These are phyloP conservation scores for Penaeus monodon DNA, from an alignment of 2,888 invertebrate genomes.

Conservation along the genomic window DNA sequence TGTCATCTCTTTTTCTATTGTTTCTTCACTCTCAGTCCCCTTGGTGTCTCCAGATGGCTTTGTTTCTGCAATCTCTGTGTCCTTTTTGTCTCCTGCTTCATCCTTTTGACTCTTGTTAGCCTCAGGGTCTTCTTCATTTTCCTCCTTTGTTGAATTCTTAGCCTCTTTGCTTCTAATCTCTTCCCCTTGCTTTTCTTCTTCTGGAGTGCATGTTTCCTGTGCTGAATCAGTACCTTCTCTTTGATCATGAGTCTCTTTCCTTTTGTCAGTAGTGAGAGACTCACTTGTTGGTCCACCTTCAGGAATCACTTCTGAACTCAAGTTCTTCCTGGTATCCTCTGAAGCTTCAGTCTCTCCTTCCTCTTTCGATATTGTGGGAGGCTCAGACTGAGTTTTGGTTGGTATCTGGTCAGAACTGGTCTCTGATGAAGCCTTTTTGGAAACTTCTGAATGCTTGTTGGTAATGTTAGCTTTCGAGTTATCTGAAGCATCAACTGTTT, in stretches of 20 bases:
- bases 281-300: background rate
- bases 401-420: no score
- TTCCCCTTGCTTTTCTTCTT: constrained; percentile 4
- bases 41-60: background rate
- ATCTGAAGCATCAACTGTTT: no score
- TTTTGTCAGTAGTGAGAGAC: background rate
- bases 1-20: background rate
- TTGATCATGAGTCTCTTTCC: background rate
- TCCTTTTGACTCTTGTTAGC: background rate
- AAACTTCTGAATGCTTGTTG: no score
- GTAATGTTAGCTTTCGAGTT: no score
- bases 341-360: background rate
- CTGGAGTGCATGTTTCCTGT: background rate
- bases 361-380: no score
- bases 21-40: background rate
- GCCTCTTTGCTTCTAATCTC: background rate
- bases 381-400: no score
- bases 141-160: background rate
- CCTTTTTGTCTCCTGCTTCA: background rate
- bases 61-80: no score
- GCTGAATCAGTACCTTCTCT: background rate
- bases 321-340: background rate
- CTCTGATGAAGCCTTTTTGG: no score
- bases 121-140: background rate
- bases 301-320: no score